Base-by-base conservation (phyloP, 92 coral and sea anemone genomes). In the Muricea muricata region DNA sequence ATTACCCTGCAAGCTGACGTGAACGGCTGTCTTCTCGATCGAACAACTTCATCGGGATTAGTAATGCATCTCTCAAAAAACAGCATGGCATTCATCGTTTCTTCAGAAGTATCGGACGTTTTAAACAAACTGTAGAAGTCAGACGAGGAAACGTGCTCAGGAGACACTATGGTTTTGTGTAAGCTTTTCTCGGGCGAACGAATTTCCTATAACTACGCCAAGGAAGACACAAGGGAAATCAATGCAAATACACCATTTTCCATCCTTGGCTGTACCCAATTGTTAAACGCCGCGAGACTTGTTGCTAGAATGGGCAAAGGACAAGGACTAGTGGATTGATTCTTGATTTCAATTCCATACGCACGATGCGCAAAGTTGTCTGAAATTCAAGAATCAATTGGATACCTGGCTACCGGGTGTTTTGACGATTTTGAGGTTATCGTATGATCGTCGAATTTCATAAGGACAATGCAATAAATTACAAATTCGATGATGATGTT, bases 241-340 rank as follows among this genome's bases (percentile, higher is more conserved):
- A 45, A 40, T 7, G 45, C 76, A 15, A 79, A 87, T 32, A 90
- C 88, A 2, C 90, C 92, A 3, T 89, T 90, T 81, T 39, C 88
- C 29, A 82, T 90, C 39, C 86, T 90, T 65, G 93, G 91, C 8
- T 87, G 79, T 54, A 87, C 89, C 12, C 91, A 90, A 70, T n/a
- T n/a, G n/a, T 73, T 85, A 12, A 80, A 89, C 57, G 84, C 89
- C 34, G 93, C 93, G 7, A n/a, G n/a, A n/a, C n/a, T 90, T 4
- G 87, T 86, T 6, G 93, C 90, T 1, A 37, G 55, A 50, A 90
- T 90, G 93, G 90, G 82, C 78, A 80, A 90, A 48, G 90, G 88
- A 13, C 93, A 90, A 30, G 81, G 87, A 56, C 58, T 86, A 15
- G 65, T 81, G 15, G 90, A 90, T 63, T 37, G 93, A 26, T 9